Evolutionary conservation across 2,797 vertebrate species (phyloP).

Genomic region (Neosilurus mollespiculum): DNA sequence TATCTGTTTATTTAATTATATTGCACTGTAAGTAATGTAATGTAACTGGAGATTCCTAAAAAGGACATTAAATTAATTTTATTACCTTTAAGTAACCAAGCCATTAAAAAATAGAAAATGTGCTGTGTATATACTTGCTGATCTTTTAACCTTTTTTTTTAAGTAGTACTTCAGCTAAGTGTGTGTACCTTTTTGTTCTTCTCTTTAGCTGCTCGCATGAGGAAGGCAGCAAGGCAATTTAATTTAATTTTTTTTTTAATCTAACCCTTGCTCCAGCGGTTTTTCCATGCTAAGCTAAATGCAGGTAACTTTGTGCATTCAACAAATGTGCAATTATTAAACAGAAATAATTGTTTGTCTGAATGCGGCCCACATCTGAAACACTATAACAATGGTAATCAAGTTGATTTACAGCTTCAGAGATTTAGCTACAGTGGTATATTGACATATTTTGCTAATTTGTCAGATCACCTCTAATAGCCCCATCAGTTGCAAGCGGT

Average conservation of each 20-base stretch:
- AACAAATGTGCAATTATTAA: neutral
- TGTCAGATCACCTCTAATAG: neutral
- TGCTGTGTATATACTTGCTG: neutral
- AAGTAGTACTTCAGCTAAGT: neutral
- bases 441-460: neutral
- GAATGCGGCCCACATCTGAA: neutral
- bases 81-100: neutral
- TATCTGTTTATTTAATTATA: conserved; percentile 2
- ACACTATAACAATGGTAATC: neutral
- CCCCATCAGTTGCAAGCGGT: neutral
- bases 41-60: neutral
- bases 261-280: neutral
- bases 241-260: neutral
- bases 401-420: neutral
- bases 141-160: too few species aligned
- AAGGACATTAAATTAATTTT: neutral
- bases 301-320: neutral
- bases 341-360: neutral
- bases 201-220: neutral
- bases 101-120: neutral
- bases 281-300: neutral
- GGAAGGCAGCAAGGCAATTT: neutral
- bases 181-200: neutral
- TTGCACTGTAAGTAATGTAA: conserved; percentile 22
- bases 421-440: neutral